Evolutionary conservation across 2,797 vertebrate genomes (phyloP).

Genomic region (Hylomyscus alleni): DNA sequence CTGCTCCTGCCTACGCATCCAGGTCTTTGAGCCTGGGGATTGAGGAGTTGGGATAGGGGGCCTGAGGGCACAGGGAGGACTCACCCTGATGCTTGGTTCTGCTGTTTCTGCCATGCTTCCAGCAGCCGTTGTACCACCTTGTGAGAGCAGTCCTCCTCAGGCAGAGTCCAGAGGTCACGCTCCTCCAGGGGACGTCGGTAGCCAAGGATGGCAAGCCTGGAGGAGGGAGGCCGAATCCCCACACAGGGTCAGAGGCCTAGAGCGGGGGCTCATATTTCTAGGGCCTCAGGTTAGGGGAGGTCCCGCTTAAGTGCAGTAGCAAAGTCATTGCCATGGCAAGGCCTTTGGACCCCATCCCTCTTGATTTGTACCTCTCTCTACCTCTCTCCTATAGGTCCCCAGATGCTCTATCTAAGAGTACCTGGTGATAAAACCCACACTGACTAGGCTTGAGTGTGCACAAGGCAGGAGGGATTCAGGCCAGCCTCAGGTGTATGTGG

Average conservation of each 20-base stretch:
- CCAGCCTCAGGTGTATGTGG: neutral
- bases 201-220: slow-evolving; percentile 95
- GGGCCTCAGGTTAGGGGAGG: neutral
- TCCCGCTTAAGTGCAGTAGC: neutral
- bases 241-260: neutral
- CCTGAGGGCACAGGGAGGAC: neutral
- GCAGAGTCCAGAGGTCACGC: slow-evolving; percentile 96
- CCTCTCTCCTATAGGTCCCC: neutral
- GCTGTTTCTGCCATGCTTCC: slow-evolving; percentile 93
- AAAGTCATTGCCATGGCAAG: neutral
- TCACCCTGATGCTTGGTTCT: slow-evolving; percentile 84
- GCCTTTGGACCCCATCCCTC: too few relatives aligned
- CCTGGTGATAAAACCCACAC: neutral
- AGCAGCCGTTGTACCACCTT: slow-evolving; percentile 91
- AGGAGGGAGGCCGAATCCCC: neutral
- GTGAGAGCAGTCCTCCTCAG: slow-evolving; percentile 92
- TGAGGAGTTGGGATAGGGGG: neutral
- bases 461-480: neutral
- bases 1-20: neutral
- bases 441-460: neutral
- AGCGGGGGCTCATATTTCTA: neutral
- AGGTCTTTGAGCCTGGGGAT: neutral
- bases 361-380: neutral
- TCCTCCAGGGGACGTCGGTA: slow-evolving; percentile 95
- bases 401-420: neutral